Evolutionary conservation across 2,888 invertebrate genomes (phyloP).

Genomic region (Helobdella robusta): DNA sequence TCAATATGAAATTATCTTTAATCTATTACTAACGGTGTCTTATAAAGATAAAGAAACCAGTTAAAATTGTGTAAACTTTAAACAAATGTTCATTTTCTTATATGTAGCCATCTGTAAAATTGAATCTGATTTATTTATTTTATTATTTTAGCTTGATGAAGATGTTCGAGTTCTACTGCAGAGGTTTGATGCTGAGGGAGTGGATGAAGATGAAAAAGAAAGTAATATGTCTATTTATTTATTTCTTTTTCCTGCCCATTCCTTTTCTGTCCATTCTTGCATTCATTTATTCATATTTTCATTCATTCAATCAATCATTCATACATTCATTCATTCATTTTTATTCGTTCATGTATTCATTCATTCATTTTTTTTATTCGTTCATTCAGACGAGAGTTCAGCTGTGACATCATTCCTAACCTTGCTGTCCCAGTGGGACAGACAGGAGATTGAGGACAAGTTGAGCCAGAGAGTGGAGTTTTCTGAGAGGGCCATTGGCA

Average conservation of each 20-base stretch:
- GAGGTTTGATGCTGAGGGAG: conserved; percentile 91
- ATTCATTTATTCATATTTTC: too few species aligned
- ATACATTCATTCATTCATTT: neutral
- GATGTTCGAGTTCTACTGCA: conserved; percentile 86
- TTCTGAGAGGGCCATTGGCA: conserved; percentile 79
- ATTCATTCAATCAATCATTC: neutral
- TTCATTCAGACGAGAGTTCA: conserved; percentile 73
- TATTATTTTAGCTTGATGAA: conserved; percentile 64
- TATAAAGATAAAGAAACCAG: too few species aligned
- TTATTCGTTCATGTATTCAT: too few species aligned
- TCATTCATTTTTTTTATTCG: too few species aligned
- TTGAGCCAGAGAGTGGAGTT: conserved; percentile 85
- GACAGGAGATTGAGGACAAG: conserved; percentile 89
- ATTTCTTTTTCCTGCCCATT: neutral
- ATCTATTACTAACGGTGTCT: too few species aligned
- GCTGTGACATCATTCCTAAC: conserved; percentile 83
- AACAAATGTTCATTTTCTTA: neutral
- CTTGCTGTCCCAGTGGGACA: conserved; percentile 92
- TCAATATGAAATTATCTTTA: too few species aligned
- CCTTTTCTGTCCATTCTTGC: too few species aligned
- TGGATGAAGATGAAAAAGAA: conserved; percentile 62
- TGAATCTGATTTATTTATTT: conserved; percentile 28
- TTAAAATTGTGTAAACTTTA: too few species aligned
- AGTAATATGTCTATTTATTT: conserved; percentile 55
- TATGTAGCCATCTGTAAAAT: too few species aligned